Evolutionary conservation across 2,797 vertebrate species (phyloP).

Genomic region (Muscicapa striata): DNA sequence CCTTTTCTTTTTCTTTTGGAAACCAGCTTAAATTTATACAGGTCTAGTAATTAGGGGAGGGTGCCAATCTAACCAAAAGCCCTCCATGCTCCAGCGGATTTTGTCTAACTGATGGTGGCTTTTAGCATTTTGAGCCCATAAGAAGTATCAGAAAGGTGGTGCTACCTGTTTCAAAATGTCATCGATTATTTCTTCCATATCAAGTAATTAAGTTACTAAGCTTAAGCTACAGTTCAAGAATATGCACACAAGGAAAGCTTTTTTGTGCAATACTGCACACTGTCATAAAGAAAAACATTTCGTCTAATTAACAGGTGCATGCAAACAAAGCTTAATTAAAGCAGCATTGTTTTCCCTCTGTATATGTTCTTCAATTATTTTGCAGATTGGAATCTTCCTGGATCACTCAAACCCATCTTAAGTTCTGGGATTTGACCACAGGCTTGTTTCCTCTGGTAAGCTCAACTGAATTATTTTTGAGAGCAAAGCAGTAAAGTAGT

Average conservation of each 20-base stretch:
- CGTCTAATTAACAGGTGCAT: neutral
- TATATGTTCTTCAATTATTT: neutral
- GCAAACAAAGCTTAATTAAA: neutral
- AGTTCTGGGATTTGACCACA: neutral
- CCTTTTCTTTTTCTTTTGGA: neutral
- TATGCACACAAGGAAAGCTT: neutral
- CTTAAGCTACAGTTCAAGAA: neutral
- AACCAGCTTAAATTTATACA: neutral
- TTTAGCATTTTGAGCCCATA: neutral
- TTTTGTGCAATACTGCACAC: neutral
- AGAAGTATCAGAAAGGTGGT: neutral
- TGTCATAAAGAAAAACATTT: neutral
- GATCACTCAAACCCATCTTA: neutral
- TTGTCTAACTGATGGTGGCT: neutral
- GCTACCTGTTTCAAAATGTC: neutral
- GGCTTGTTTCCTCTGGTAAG: neutral
- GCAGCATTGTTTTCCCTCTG: neutral
- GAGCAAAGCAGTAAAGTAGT: neutral
- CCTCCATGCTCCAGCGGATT: neutral
- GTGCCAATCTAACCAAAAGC: neutral
- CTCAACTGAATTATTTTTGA: neutral
- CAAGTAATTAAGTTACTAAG: neutral
- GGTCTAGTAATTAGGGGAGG: neutral
- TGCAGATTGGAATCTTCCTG: neutral
- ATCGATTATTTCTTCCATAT: neutral